Conservation (phyloP, 2,113 vertebrate species). For the Aldabrachelys gigantea region DNA sequence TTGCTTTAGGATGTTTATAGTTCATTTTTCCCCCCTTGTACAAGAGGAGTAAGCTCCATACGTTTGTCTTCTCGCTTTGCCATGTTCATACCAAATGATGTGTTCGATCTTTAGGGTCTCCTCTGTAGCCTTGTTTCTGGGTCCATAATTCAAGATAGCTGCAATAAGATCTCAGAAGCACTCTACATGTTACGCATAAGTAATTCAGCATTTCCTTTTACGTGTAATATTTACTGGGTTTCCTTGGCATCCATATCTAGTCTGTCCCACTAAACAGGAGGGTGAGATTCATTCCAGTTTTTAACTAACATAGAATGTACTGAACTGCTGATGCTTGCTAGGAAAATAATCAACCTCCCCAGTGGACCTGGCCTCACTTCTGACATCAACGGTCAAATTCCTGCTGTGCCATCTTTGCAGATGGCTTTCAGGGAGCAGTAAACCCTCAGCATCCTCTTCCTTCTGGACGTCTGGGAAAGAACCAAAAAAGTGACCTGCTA, state of each 20-base stretch:
- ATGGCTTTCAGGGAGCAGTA: no score
- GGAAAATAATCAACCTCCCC: background rate
- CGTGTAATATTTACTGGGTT: no score
- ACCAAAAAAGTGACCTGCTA: no score
- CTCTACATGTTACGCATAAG: background rate
- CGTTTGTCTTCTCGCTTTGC: constrained; percentile 32
- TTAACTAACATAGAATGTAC: background rate
- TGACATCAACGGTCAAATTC: no score
- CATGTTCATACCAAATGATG: constrained; percentile 31
- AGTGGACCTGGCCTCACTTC: background rate
- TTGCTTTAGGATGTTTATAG: background rate
- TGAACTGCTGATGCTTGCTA: background rate
- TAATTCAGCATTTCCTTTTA: no score
- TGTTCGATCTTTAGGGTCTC: constrained; percentile 38
- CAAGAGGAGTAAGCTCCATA: background rate
- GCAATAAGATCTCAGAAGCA: constrained; percentile 19
- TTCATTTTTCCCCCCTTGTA: background rate
- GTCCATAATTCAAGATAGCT: background rate
- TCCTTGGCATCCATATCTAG: no score
- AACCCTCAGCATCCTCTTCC: no score
- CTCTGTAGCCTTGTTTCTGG: background rate
- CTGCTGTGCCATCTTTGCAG: no score
- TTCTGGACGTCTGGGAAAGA: no score
- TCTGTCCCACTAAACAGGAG: no score
- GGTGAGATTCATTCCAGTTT: no score